Conservation (phyloP, 2,113 vertebrate genomes). For the Entosphenus tridentatus region DNA sequence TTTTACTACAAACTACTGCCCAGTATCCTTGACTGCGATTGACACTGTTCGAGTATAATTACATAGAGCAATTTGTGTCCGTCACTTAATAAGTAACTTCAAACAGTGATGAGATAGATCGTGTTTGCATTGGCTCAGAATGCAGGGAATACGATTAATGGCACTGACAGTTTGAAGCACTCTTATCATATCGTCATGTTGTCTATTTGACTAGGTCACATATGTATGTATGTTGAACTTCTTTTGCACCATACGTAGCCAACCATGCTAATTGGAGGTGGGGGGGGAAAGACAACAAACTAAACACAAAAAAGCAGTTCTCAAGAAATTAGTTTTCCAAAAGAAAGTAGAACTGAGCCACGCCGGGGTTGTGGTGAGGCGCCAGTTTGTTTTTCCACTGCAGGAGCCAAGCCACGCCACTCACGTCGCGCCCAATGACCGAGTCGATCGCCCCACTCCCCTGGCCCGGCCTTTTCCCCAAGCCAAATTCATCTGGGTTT, state of each 20-base stretch:
- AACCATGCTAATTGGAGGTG: too few relatives aligned
- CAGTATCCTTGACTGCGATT: conserved; percentile 28
- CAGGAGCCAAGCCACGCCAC: too few relatives aligned
- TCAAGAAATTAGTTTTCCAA: too few relatives aligned
- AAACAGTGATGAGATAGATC: not conserved
- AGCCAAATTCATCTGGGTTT: not conserved
- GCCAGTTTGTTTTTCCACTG: too few relatives aligned
- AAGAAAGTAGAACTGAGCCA: too few relatives aligned
- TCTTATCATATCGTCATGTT: not conserved
- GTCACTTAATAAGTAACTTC: not conserved
- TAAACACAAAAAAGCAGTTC: too few relatives aligned
- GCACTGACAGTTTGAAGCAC: not conserved
- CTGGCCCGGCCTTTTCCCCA: too few relatives aligned
- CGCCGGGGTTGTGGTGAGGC: too few relatives aligned
- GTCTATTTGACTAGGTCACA: not conserved
- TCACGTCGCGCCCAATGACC: too few relatives aligned
- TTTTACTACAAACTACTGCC: conserved; percentile 29
- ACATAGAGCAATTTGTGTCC: not conserved
- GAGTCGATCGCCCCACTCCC: too few relatives aligned
- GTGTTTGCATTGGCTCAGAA: not conserved
- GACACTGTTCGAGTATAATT: not conserved
- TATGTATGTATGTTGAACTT: not conserved
- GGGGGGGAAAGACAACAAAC: too few relatives aligned
- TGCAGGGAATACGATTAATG: not conserved
- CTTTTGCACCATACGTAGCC: too few relatives aligned